Percentiles rank a stretch among this genome's conserved stretches.
Conservation (phyloP, 2,888 invertebrate genomes). For the Spodoptera picta region DNA sequence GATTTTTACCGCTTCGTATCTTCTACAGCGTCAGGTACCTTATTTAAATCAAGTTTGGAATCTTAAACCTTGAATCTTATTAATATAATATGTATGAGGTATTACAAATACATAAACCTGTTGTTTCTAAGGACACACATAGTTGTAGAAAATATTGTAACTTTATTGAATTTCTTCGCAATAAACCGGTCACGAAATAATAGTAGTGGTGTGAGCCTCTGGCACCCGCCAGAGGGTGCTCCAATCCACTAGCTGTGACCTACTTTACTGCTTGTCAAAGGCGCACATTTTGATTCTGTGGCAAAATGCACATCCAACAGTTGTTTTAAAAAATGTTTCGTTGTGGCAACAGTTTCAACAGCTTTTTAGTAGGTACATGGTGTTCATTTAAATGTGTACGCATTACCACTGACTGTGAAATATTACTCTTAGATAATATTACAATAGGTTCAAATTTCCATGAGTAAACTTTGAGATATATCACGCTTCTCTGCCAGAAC, state of each 20-base stretch:
- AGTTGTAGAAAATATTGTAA: constrained; percentile 19
- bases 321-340: constrained; percentile 18
- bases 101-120: constrained; percentile 25
- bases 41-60: constrained; percentile 30
- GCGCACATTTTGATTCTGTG: constrained; percentile 38
- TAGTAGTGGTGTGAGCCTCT: constrained; percentile 23
- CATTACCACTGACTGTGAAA: no score
- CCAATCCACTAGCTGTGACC: constrained; percentile 43
- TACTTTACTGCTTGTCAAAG: constrained; percentile 42
- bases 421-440: constrained; percentile 13
- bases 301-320: constrained; percentile 37
- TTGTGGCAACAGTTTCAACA: constrained; percentile 5
- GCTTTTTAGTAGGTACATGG: not conserved
- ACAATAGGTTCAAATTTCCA: constrained; percentile 1
- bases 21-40: constrained; percentile 1
- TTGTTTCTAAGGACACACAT: constrained; percentile 17
- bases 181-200: constrained; percentile 33
- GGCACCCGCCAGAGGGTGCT: constrained; percentile 31
- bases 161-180: constrained; percentile 24
- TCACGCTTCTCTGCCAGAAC: no score
- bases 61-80: constrained; percentile 36
- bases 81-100: constrained; percentile 8
- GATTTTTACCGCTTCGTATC: constrained; percentile 47
- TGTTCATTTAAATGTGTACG: no score
- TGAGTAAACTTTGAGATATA: no score